phyloP scores from a whole-genome alignment of 1,140 invertebrate species.

The Phymorhynchus buccinoides region DNA sequence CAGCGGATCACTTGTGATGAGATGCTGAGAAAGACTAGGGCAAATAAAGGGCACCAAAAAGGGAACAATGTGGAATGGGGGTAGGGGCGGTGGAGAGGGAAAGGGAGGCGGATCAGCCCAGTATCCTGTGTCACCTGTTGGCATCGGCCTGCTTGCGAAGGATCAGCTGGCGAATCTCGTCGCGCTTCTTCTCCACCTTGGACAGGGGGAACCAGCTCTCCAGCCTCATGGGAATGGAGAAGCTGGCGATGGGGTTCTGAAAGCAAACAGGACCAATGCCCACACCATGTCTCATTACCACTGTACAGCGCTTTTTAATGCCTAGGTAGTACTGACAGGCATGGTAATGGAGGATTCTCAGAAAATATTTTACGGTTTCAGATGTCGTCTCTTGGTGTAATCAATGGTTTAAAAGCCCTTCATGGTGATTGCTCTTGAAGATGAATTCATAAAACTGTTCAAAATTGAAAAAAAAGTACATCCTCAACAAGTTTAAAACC shows the following conservation, averaged over 20 bases:
- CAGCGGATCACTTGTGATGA: neutral
- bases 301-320: no score
- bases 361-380: no score
- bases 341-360: no score
- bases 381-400: no score
- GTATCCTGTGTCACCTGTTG: constrained; percentile 13
- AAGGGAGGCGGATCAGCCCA: neutral
- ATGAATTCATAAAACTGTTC: no score
- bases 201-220: constrained; percentile 72
- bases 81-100: neutral
- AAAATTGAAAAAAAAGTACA: no score
- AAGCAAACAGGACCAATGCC: constrained; percentile 44
- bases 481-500: no score
- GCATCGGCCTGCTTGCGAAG: constrained; percentile 66
- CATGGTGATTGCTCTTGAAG: no score
- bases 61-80: neutral
- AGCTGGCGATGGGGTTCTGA: constrained; percentile 73
- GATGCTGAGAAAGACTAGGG: constrained; percentile 1
- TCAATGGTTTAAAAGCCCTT: no score
- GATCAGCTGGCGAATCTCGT: constrained; percentile 71
- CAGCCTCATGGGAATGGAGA: constrained; percentile 70
- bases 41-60: neutral
- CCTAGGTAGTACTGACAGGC: no score
- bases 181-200: constrained; percentile 69
- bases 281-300: no score